Evolutionary conservation across 1,140 invertebrate species (phyloP), one percentile per base, ranked within the genome.

Genomic region (Drosophila melanica): DNA sequence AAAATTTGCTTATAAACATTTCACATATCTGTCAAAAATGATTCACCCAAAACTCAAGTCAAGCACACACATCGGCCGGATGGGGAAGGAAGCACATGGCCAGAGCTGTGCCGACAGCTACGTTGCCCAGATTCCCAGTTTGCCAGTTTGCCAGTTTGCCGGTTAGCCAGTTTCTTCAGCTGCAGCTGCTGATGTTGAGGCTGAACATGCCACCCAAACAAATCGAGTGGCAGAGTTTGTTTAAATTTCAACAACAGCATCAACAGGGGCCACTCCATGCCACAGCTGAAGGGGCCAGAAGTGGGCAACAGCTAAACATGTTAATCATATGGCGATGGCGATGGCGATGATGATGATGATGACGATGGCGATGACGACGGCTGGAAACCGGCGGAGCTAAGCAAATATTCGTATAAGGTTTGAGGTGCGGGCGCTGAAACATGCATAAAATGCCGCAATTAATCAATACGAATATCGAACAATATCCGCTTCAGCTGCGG

Each of bases 1-100:
- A 4, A 53, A 59, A 73, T 62, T 71, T 75, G 66, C 70, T 78
- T 81, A 66, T 85, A 86, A 85, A 85, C 81, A 85, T 81, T 86
- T 85, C 70, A 71, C 20, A 64, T 65, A 62, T 68, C 75, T 81
- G 78, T 87, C 82, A 87, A 86, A 82, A 75, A 48, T 59, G 60
- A 65, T 79, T 60, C 39, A 50, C 8, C 55, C 48, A 35, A 68
- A 68, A 60, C 27, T 18, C 2, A 8, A 20, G 23, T 23, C 5
- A 23, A 59, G 18, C 18, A 74, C 58, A 20, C 14, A 68, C 16
- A 54, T 37, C 51, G 66, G 20, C 35, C 41, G 18, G 18, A 18
- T 12, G 39, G 41, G 47, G 33, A 58, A 72, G 47, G 33, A 58
- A 72, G 47, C 74, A 72, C 54, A 76, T 73, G 69, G 74, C 68